These are phyloP conservation scores for Phaenicophaeus curvirostris DNA, from an alignment of 2,797 vertebrate species.

Conservation along the genomic window DNA sequence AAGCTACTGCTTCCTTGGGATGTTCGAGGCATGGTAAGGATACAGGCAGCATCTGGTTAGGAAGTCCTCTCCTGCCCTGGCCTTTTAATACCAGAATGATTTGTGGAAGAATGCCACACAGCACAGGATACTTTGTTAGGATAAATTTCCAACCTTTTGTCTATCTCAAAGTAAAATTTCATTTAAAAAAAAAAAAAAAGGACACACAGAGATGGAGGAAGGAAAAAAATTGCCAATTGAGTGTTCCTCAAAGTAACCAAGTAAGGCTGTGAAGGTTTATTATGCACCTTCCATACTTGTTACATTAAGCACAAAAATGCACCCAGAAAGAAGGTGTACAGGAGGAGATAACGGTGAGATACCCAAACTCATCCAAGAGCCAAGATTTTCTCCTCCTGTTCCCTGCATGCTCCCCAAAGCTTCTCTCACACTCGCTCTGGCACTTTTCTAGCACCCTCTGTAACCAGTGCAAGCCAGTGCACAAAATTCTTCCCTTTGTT, in stretches of 20 bases:
- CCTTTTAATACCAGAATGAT: not conserved
- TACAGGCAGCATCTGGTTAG: not conserved
- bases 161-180: not conserved
- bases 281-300: not conserved
- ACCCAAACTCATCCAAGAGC: not conserved
- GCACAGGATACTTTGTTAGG: not conserved
- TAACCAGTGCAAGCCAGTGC: not conserved
- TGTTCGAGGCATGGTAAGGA: not conserved
- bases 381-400: not conserved
- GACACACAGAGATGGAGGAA: not conserved
- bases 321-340: not conserved
- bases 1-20: not conserved
- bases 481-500: not conserved
- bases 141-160: not conserved
- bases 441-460: not conserved
- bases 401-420: not conserved
- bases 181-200: not conserved
- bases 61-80: not conserved
- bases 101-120: not conserved
- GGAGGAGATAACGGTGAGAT: not conserved
- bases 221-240: not conserved
- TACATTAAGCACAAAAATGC: not conserved
- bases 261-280: not conserved
- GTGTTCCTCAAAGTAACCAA: not conserved
- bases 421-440: not conserved